Evolutionary conservation across 2,113 vertebrate genomes (phyloP).

Genomic region (Pseudorasbora parva): DNA sequence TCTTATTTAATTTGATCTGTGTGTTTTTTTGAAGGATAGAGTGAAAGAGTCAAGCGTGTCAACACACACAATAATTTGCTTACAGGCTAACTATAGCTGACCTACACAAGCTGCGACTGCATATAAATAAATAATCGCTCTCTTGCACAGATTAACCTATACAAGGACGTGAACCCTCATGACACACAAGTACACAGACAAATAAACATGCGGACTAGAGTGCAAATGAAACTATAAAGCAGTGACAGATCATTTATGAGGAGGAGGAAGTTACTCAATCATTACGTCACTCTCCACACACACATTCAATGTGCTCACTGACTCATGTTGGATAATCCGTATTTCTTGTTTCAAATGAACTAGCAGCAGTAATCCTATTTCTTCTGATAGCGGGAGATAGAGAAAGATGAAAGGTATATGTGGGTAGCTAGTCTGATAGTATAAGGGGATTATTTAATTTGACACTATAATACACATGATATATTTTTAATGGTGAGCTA

Average conservation of each 20-base stretch:
- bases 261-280: not conserved
- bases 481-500: not conserved
- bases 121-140: not conserved
- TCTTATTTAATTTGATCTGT: constrained; percentile 19
- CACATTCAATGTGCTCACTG: constrained; percentile 26
- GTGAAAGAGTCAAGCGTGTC: not conserved
- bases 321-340: constrained; percentile 59
- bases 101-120: not conserved
- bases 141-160: not conserved
- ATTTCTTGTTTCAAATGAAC: constrained; percentile 58
- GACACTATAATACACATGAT: not conserved
- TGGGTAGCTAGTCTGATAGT: constrained; percentile 9
- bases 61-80: not conserved
- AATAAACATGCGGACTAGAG: constrained; percentile 34
- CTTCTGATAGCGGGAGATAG: constrained; percentile 26
- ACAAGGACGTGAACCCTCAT: not conserved
- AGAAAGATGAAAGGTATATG: constrained; percentile 28
- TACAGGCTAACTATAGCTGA: not conserved
- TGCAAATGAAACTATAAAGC: constrained; percentile 13
- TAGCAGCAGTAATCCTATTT: constrained; percentile 63
- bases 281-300: not conserved
- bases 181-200: constrained; percentile 16
- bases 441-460: constrained; percentile 37
- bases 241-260: constrained; percentile 15
- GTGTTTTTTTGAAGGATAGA: constrained; percentile 14